Evolutionary conservation across 2,888 invertebrate genomes (phyloP).

Genomic region (Callyntrura sp.): DNA sequence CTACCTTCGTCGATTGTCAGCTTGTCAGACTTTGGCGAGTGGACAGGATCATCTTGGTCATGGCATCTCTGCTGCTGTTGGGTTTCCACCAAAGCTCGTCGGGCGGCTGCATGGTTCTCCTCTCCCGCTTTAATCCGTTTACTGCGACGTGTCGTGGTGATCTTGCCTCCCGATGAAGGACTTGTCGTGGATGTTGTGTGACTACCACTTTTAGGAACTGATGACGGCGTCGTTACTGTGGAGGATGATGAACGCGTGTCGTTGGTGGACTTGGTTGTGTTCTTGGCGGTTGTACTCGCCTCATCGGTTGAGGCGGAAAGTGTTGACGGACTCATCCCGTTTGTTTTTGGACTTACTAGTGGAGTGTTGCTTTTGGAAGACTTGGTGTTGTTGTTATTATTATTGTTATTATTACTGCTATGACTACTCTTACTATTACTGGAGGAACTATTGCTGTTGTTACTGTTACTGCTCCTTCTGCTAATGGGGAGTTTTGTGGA

Average conservation of each 20-base stretch:
- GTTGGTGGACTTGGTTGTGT: conserved; percentile 36
- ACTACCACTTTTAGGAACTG: conserved; percentile 43
- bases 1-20: conserved; percentile 84
- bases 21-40: conserved; percentile 82
- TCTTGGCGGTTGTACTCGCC: conserved; percentile 28
- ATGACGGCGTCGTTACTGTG: background rate
- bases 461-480: conserved; percentile 58
- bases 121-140: conserved; percentile 72
- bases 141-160: conserved; percentile 63
- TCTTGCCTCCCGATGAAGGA: conserved; percentile 10
- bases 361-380: conserved; percentile 70
- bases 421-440: conserved; percentile 6
- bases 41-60: conserved; percentile 67
- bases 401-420: conserved; percentile 26
- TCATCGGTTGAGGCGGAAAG: conserved; percentile 7
- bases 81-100: conserved; percentile 32
- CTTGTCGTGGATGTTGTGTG: conserved; percentile 18
- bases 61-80: conserved; percentile 36
- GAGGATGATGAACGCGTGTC: conserved; percentile 45
- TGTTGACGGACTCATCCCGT: conserved; percentile 70
- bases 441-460: conserved; percentile 51
- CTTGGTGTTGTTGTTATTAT: conserved; percentile 50
- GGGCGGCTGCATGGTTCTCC: conserved; percentile 43
- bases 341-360: conserved; percentile 59
- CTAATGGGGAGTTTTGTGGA: conserved; percentile 35